Evolutionary conservation across 2,888 invertebrate species (phyloP).

Genomic region (Cacoxenus indagator): DNA sequence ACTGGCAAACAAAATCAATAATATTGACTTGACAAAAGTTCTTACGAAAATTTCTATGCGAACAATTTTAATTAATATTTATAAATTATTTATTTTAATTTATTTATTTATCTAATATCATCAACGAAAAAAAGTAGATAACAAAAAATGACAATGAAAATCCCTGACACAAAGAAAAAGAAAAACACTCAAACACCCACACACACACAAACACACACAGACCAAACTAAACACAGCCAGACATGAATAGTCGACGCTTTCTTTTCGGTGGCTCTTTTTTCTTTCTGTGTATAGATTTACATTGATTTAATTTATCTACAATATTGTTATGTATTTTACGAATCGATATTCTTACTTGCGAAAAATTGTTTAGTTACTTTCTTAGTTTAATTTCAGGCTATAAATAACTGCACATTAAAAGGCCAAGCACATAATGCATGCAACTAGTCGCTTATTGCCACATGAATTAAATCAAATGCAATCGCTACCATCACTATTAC

Average conservation of each 20-base stretch:
- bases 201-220: constrained; percentile 33
- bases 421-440: constrained; percentile 55
- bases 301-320: constrained; percentile 32
- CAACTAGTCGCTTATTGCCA: constrained; percentile 63
- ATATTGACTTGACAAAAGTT: constrained; percentile 42
- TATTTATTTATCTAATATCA: constrained; percentile 62
- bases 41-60: constrained; percentile 43
- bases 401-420: constrained; percentile 24
- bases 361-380: constrained; percentile 22
- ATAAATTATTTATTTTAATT: constrained; percentile 70
- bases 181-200: constrained; percentile 38
- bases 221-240: constrained; percentile 16
- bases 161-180: constrained; percentile 29
- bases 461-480: constrained; percentile 50
- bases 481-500: constrained; percentile 24
- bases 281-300: not conserved
- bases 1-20: constrained; percentile 41
- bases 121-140: constrained; percentile 46
- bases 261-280: not conserved
- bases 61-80: constrained; percentile 58
- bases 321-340: constrained; percentile 28
- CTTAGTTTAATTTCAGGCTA: constrained; percentile 28
- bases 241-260: constrained; percentile 7
- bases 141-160: constrained; percentile 20
- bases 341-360: not conserved